These are phyloP conservation scores for Oreohelix idahoensis DNA, from an alignment of 1,140 invertebrate genomes.

Conservation along the genomic window DNA sequence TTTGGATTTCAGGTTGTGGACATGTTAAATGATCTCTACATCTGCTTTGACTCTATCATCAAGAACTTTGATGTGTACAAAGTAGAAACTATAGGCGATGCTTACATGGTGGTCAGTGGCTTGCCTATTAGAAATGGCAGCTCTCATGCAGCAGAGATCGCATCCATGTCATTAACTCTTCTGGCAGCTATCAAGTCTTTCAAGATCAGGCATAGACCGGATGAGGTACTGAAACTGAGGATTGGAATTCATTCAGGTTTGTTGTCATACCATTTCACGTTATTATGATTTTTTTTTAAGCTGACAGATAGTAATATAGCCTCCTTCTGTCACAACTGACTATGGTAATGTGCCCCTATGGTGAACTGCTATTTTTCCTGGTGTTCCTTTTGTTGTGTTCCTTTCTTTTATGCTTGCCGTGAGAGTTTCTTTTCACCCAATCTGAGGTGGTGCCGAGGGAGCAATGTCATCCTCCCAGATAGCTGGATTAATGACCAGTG, in stretches of 20 bases:
- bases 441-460: too few relatives aligned
- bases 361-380: too few relatives aligned
- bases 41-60: constrained; percentile 91
- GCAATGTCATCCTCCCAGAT: too few relatives aligned
- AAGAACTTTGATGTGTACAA: constrained; percentile 92
- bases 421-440: too few relatives aligned
- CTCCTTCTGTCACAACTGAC: too few relatives aligned
- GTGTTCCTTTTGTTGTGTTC: too few relatives aligned
- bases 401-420: too few relatives aligned
- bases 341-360: too few relatives aligned
- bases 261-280: not conserved
- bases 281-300: too few relatives aligned
- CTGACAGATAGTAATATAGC: too few relatives aligned
- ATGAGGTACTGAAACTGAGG: constrained; percentile 87
- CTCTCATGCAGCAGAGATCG: constrained; percentile 92
- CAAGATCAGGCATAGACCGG: constrained; percentile 86
- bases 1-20: constrained; percentile 58
- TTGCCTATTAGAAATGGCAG: constrained; percentile 84
- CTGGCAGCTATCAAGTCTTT: constrained; percentile 88
- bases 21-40: constrained; percentile 74
- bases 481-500: too few relatives aligned
- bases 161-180: constrained; percentile 89
- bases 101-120: constrained; percentile 95
- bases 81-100: constrained; percentile 96
- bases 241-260: constrained; percentile 95